phyloP scores from a whole-genome alignment of 2,797 vertebrate species.

The Myotis vivesi region DNA sequence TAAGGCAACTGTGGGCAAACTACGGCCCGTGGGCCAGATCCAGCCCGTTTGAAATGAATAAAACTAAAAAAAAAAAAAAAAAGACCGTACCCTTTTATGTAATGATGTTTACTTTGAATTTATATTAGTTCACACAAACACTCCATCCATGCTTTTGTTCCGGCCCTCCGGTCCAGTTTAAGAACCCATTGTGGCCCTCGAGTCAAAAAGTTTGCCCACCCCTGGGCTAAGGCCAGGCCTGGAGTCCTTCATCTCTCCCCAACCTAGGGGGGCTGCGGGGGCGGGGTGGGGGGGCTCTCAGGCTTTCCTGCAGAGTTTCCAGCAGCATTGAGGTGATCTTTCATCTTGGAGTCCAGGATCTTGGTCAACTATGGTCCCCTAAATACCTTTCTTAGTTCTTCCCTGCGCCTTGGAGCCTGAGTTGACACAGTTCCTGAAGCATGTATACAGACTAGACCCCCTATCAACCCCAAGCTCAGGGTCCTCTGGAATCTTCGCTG shows the following conservation, averaged over 20 bases:
- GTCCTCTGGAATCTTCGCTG: not conserved
- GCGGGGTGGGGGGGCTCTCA: not conserved
- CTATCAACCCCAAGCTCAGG: not conserved
- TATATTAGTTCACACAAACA: too few relatives aligned
- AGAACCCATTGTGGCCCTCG: too few relatives aligned
- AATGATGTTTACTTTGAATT: too few relatives aligned
- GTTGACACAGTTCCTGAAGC: not conserved
- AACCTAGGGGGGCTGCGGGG: too few relatives aligned
- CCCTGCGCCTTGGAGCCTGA: not conserved
- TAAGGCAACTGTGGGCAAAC: too few relatives aligned
- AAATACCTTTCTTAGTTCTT: not conserved
- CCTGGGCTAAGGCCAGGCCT: not conserved
- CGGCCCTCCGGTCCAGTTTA: too few relatives aligned
- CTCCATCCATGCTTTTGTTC: too few relatives aligned
- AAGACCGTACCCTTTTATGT: too few relatives aligned
- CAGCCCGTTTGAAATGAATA: too few relatives aligned
- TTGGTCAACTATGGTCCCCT: not conserved
- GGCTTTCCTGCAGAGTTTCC: not conserved
- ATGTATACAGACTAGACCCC: not conserved
- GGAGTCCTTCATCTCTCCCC: rapidly evolving
- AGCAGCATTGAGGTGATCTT: not conserved
- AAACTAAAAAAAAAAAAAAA: too few relatives aligned
- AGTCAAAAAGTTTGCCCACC: too few relatives aligned
- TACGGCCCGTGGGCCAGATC: too few relatives aligned
- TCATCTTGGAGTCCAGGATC: not conserved